Evolutionary conservation across 2,797 vertebrate genomes (phyloP).

Genomic region (Hoplostethus mediterraneus): DNA sequence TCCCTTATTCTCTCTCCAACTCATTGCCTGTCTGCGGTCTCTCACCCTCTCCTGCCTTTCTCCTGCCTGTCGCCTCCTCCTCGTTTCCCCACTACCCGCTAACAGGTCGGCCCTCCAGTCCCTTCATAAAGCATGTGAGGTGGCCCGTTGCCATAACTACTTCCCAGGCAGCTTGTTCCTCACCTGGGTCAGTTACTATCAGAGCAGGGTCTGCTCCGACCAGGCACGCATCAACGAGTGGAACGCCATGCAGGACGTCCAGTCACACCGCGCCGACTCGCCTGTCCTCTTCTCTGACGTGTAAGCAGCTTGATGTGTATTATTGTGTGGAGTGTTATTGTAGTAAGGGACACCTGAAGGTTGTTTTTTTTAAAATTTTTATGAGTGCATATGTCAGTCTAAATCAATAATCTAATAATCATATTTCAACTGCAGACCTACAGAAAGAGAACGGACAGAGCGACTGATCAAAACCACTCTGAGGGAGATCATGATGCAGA

Average conservation of each 20-base stretch:
- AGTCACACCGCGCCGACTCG: slow-evolving; percentile 95
- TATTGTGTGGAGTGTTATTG: background rate
- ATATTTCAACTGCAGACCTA: slow-evolving; percentile 85
- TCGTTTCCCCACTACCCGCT: background rate
- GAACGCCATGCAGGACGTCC: slow-evolving; percentile 98
- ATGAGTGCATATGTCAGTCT: too few species aligned
- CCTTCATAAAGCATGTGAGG: slow-evolving; percentile 97
- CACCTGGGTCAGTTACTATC: slow-evolving; percentile 99
- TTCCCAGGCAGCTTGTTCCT: slow-evolving; percentile 98
- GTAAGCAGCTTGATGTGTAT: slow-evolving; percentile 75
- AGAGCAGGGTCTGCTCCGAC: slow-evolving; percentile 95
- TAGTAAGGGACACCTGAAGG: too few species aligned
- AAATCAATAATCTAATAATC: background rate
- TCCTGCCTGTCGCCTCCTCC: background rate
- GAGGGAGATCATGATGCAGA: slow-evolving; percentile 98
- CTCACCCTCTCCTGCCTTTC: background rate
- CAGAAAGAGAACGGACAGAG: slow-evolving; percentile 95
- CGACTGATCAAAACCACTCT: slow-evolving; percentile 93
- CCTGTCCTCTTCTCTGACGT: slow-evolving; percentile 95
- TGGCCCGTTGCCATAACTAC: slow-evolving; percentile 96
- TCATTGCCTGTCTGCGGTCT: background rate
- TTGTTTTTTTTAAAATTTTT: too few species aligned
- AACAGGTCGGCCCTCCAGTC: slow-evolving; percentile 96
- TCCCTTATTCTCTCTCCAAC: background rate
- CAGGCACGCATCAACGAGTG: slow-evolving; percentile 96